Base-by-base conservation (phyloP, 1,140 invertebrate genomes). In the Heliconius himera region DNA sequence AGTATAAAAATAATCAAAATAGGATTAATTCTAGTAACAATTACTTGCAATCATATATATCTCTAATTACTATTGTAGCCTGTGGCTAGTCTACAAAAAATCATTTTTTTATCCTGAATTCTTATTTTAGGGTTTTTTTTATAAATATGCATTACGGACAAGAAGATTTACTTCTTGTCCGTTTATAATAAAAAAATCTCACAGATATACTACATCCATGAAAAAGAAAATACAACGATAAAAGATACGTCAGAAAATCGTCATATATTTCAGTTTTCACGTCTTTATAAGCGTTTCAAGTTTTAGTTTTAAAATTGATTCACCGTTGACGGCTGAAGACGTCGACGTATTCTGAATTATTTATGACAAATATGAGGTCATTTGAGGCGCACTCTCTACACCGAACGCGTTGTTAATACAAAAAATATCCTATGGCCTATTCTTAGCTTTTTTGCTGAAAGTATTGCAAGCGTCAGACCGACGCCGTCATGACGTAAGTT, bases 271-370 rank as follows among this genome's bases (percentile, higher is more conserved):
- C 51, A 54, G 16, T 54, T 54, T 54, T 18, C 51, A 54, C 16
- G 5, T 6, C 51, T 54, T 54, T 54, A 54, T n/a, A n/a, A 66
- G 18, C 18, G 33, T 60, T 22, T 41, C 70, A 36, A 36, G 6
- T 36, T 36, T 36, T 6, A 72, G n/a, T 20, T 72, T 72, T 72
- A 22, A 72, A 72, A 72, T 72, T 38, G 46, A 72, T 73, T 22
- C 22, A 11, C 72, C 72, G 72, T 0, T 73, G 38, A 73, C 71
- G 41, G 26, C 38, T n/a, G 72, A 41, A 73, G 72, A 49, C 72
- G n/a, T 73, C 38, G 72, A n/a, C 22, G 9, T 4, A 4, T 73
- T 22, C 22, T 73, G 72, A 73, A 73, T 73, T 73, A 73, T 46
- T 73, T 66, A 66, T 29, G 26, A 4, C 22, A n/a, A n/a, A 16